Evolutionary conservation across 2,797 vertebrate genomes (phyloP).

Genomic region (Urophycis tenuis): DNA sequence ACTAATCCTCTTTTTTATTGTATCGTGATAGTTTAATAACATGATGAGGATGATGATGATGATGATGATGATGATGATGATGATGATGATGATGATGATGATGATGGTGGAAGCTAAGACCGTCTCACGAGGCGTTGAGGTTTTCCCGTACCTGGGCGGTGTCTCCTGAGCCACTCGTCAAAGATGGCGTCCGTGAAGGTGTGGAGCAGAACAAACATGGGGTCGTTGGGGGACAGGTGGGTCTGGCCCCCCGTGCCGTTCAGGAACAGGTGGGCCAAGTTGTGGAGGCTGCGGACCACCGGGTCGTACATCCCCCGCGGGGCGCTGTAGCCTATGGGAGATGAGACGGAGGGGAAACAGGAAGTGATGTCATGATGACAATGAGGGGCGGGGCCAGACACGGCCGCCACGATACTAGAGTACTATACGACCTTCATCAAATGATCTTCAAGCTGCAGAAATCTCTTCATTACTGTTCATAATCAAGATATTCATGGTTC

Average conservation of each 20-base stretch:
- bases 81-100: neutral
- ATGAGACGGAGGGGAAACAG: neutral
- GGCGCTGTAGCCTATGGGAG: slow-evolving; percentile 86
- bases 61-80: neutral
- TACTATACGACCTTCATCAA: neutral
- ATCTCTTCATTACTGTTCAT: neutral
- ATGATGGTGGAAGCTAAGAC: no score
- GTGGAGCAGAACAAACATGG: slow-evolving; percentile 91
- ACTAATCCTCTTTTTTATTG: neutral
- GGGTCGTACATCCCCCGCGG: slow-evolving; percentile 88
- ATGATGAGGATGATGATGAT: neutral
- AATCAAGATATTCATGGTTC: neutral
- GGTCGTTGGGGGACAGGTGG: slow-evolving; percentile 93
- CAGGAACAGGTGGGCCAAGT: slow-evolving; percentile 92
- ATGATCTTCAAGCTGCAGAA: neutral
- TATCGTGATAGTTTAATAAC: neutral
- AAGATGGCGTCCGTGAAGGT: slow-evolving; percentile 94
- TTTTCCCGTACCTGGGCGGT: slow-evolving; percentile 73
- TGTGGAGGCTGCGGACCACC: slow-evolving; percentile 88
- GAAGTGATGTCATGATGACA: neutral
- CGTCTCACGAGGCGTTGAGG: no score
- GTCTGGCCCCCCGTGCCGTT: slow-evolving; percentile 96
- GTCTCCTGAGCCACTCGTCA: slow-evolving; percentile 88
- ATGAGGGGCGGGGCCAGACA: neutral
- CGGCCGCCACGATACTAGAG: neutral